phyloP scores from a whole-genome alignment of 1,140 invertebrate species.

The Dinothrombium tinctorium region DNA sequence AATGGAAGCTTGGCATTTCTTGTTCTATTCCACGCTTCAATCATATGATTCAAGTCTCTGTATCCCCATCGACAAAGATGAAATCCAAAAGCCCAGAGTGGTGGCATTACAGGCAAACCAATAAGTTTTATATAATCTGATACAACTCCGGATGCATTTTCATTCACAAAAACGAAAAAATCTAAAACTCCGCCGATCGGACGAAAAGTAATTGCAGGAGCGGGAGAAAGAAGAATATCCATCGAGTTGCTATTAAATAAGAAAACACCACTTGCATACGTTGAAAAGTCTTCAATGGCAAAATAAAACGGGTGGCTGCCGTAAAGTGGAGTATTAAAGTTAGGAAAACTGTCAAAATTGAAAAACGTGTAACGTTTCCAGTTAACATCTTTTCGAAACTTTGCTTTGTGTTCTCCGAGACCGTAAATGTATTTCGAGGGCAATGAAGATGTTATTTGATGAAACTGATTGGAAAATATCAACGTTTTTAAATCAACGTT shows the following conservation, averaged over 20 bases:
- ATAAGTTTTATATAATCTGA: conserved; percentile 23
- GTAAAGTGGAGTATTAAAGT: conserved; percentile 1
- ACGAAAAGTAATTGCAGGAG: conserved; percentile 46
- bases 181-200: conserved; percentile 48
- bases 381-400: conserved; percentile 7
- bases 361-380: conserved; percentile 14
- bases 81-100: conserved; percentile 25
- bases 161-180: conserved; percentile 46
- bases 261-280: conserved; percentile 31
- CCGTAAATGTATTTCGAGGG: conserved; percentile 8
- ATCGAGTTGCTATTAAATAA: conserved; percentile 59
- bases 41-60: conserved; percentile 37
- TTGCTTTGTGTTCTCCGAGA: conserved; percentile 9
- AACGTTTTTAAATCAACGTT: not conserved
- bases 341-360: conserved; percentile 11
- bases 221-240: conserved; percentile 50
- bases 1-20: conserved; percentile 21
- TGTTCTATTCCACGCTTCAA: conserved; percentile 20
- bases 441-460: not conserved
- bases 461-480: conserved; percentile 3
- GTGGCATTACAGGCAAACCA: conserved; percentile 20
- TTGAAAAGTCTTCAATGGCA: conserved; percentile 2
- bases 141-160: conserved; percentile 31
- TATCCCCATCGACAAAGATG: conserved; percentile 41
- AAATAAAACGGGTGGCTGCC: conserved; percentile 1